Base-by-base conservation (phyloP, 2,888 invertebrate genomes). In the Eristalis intricaria region DNA sequence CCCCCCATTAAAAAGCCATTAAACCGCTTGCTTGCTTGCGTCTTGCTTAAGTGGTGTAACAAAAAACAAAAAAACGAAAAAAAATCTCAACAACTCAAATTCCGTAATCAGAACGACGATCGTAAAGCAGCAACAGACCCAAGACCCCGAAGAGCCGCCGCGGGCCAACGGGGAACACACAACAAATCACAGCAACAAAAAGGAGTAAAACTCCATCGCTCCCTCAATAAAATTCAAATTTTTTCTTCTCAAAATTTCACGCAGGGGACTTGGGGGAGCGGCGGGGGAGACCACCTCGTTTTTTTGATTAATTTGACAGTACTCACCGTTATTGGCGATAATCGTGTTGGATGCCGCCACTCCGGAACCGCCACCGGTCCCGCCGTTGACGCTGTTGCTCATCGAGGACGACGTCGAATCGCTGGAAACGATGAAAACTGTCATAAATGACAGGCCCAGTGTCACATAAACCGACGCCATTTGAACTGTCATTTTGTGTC, bases 261-360 rank as follows among this genome's bases (percentile, higher is more conserved):
- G 43, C 40, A 61, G 26, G 22, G 68, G 68, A 50, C 15, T n/a
- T 2, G 15, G 43, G 1, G 43, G 43, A 1, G 5, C n/a, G n/a
- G 5, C 43, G 0, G 19, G 1, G 7, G 43, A n/a, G 15, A n/a
- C n/a, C n/a, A 0, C 5, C 19, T 19, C 5, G 4, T 2, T 1
- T 38, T 43, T 50, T 50, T 50, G 50, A 71, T 43, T 63, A 43
- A 43, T 50, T 19, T n/a, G 7, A 65, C 32, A 10, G 7, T 65
- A 91, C 92, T 92, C 79, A 92, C 92, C 92, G 89, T 92, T 92
- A 89, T 92, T 88, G 40, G 80, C 88, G 56, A 76, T 88, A 84
- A 88, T 88, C 74, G 80, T 84, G 77, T 88, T 88, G 19, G 88
- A 84, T 81, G 81, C 73, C 10, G 75, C 75, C 63, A 71, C 86